A percentile compares a stretch with the other conserved stretches of the same genome.
Conservation (phyloP, 2,888 invertebrate genomes). For the Lithosia quadra region DNA sequence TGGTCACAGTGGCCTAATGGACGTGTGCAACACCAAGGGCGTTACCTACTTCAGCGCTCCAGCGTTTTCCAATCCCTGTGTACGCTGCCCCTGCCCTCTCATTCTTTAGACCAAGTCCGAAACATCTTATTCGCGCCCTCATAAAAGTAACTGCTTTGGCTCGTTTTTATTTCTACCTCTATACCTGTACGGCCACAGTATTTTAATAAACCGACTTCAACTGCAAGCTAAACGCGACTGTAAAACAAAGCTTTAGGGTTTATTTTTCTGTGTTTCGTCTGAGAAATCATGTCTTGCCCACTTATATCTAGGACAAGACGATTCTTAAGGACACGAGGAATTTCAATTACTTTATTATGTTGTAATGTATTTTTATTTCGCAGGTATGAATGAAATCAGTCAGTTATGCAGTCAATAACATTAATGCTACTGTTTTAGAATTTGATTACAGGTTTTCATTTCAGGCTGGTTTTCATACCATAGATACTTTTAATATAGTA, state of each 20-base stretch:
- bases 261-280: conserved; percentile 45
- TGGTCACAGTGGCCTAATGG: too few relatives aligned
- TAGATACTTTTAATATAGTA: too few relatives aligned
- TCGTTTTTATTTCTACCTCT: conserved; percentile 86
- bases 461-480: too few relatives aligned
- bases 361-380: conserved; percentile 65
- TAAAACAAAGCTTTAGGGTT: conserved; percentile 50
- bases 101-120: conserved; percentile 85
- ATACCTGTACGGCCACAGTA: conserved; percentile 86
- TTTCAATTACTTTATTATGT: conserved; percentile 85
- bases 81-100: conserved; percentile 62
- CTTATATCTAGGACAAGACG: conserved; percentile 84
- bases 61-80: conserved; percentile 45
- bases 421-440: conserved; percentile 36
- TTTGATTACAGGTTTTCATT: conserved; percentile 22
- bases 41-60: too few relatives aligned
- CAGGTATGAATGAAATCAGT: conserved; percentile 55
- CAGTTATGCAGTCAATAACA: conserved; percentile 52
- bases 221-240: conserved; percentile 56
- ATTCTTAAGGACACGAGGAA: conserved; percentile 82
- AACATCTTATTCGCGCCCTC: conserved; percentile 88
- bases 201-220: conserved; percentile 81
- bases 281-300: conserved; percentile 80
- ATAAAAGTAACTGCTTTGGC: conserved; percentile 87
- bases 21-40: too few relatives aligned